Conservation (phyloP, 53 echinoderm and acorn worm species). For the Antedon mediterranea region DNA sequence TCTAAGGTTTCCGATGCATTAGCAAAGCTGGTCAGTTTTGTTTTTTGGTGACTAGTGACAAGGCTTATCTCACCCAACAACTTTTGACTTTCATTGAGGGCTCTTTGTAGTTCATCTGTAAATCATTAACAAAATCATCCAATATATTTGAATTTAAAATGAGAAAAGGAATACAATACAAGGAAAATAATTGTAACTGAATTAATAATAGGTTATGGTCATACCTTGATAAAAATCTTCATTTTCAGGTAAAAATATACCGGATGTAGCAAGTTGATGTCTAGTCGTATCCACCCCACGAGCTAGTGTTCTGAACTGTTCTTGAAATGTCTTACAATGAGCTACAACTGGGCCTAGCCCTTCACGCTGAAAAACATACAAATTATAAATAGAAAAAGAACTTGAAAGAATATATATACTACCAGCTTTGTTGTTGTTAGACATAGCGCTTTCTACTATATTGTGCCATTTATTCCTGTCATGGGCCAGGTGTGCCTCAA, state of each 20-base stretch:
- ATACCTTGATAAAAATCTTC: slow-evolving; percentile 51
- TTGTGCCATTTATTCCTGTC: too few relatives aligned
- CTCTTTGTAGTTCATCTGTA: slow-evolving; percentile 40
- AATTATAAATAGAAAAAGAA: too few relatives aligned
- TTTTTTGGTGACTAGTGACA: slow-evolving; percentile 25
- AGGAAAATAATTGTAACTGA: too few relatives aligned
- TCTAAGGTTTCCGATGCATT: slow-evolving; percentile 52
- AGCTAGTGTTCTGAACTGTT: slow-evolving; percentile 68
- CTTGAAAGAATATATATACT: too few relatives aligned
- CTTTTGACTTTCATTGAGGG: slow-evolving; percentile 55
- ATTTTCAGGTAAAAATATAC: slow-evolving; percentile 38
- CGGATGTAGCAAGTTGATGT: slow-evolving; percentile 51
- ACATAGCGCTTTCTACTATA: too few relatives aligned
- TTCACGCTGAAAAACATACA: slow-evolving; percentile 17
- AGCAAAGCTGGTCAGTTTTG: slow-evolving; percentile 46
- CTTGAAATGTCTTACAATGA: slow-evolving; percentile 34
- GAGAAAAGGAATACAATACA: too few relatives aligned
- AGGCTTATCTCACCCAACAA: slow-evolving; percentile 45
- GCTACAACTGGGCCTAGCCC: slow-evolving; percentile 68
- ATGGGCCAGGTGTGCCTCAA: too few relatives aligned
- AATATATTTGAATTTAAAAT: too few relatives aligned
- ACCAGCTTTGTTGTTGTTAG: too few relatives aligned
- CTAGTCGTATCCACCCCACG: slow-evolving; percentile 79
- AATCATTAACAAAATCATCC: too few relatives aligned
- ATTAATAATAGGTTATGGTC: not conserved